These are phyloP conservation scores for Dicyrtoma fusca DNA, from an alignment of 2,888 invertebrate genomes.

Conservation along the genomic window DNA sequence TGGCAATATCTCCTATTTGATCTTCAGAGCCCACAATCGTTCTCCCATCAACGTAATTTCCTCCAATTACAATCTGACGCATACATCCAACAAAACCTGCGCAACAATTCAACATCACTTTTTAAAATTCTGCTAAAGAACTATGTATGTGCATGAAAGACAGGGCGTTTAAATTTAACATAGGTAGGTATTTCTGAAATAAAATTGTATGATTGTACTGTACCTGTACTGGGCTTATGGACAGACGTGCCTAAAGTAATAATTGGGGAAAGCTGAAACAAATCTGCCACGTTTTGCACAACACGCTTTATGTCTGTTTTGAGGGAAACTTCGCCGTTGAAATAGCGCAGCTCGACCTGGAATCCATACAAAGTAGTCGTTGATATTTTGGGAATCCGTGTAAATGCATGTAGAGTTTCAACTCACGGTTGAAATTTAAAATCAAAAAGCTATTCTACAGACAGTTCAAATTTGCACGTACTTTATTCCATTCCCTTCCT, in stretches of 20 bases:
- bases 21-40: constrained; percentile 79
- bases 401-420: no score
- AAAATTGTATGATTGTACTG: neutral
- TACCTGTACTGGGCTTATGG: constrained; percentile 43
- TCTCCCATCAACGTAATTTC: constrained; percentile 76
- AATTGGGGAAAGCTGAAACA: constrained; percentile 45
- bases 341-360: constrained; percentile 72
- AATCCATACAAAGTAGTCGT: no score
- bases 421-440: constrained; percentile 4
- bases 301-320: constrained; percentile 68
- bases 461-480: constrained; percentile 45
- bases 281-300: constrained; percentile 40
- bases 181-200: neutral
- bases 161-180: neutral
- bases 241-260: constrained; percentile 51
- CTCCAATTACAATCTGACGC: constrained; percentile 84
- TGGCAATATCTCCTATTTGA: constrained; percentile 83
- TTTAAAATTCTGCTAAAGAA: no score
- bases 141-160: neutral
- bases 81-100: constrained; percentile 88
- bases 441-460: neutral
- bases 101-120: no score
- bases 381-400: no score
- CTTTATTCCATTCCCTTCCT: constrained; percentile 80
- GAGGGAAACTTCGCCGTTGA: constrained; percentile 72